A percentile compares a stretch with the other conserved stretches of the same genome.
These are phyloP conservation scores for Ceratosolen solmsi DNA, from an alignment of 1,140 invertebrate genomes.

Conservation along the genomic window DNA sequence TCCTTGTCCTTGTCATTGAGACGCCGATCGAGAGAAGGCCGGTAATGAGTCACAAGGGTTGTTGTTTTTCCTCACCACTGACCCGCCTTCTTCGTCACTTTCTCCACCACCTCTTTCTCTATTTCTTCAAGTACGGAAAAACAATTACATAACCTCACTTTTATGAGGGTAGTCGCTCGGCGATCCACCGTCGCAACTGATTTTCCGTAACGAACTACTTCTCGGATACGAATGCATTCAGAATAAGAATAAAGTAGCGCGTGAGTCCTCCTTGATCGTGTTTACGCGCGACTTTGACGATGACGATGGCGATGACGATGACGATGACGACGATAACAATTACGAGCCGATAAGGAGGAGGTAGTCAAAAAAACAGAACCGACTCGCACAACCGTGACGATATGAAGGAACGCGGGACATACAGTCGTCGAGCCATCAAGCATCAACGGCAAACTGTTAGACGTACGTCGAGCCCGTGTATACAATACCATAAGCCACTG, in stretches of 20 bases:
- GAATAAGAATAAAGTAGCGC: background rate
- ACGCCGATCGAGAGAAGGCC: background rate
- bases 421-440: conserved; percentile 6
- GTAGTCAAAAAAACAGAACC: background rate
- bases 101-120: background rate
- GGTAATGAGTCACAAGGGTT: background rate
- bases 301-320: background rate
- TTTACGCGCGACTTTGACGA: background rate
- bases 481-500: conserved; percentile 16
- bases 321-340: background rate
- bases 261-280: too few species aligned
- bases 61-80: too few species aligned
- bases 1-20: background rate
- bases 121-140: background rate
- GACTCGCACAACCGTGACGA: background rate
- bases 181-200: background rate
- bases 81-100: too few species aligned
- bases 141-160: conserved; percentile 41
- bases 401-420: background rate
- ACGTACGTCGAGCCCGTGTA: conserved; percentile 13
- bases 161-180: background rate
- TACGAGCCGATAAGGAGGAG: too few species aligned
- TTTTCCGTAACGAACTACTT: background rate
- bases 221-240: background rate
- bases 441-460: conserved; percentile 26